These are phyloP conservation scores for Cerastis rubricosa DNA, from an alignment of 2,888 invertebrate species.

Conservation along the genomic window DNA sequence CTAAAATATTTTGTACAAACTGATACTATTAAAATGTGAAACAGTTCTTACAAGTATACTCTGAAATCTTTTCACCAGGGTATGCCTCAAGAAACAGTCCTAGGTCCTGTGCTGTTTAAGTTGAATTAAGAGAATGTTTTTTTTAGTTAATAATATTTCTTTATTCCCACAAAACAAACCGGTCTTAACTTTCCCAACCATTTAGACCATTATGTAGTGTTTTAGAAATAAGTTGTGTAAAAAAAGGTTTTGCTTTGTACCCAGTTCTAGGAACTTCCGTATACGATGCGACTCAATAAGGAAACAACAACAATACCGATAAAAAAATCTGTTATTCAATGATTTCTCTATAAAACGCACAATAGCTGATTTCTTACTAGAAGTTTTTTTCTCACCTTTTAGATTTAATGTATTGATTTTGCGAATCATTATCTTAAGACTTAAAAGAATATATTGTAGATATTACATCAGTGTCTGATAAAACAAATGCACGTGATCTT, in stretches of 20 bases:
- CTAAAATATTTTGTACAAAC: neutral
- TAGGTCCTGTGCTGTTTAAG: constrained; percentile 7
- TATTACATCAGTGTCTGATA: constrained; percentile 41
- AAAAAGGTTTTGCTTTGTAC: constrained; percentile 30
- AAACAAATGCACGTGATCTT: constrained; percentile 11
- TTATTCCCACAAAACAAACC: neutral
- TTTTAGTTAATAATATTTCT: neutral
- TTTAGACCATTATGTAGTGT: neutral
- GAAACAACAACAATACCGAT: constrained; percentile 53
- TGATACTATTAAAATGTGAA: neutral
- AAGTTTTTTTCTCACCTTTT: constrained; percentile 33
- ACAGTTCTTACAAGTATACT: neutral
- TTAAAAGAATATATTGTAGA: neutral
- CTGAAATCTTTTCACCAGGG: neutral
- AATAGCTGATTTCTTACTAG: constrained; percentile 43
- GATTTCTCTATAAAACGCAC: constrained; percentile 52
- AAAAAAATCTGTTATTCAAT: constrained; percentile 55
- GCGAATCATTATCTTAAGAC: constrained; percentile 8
- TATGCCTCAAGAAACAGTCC: constrained; percentile 21
- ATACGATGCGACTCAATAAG: constrained; percentile 50
- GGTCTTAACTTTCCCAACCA: neutral
- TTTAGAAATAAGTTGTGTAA: constrained; percentile 16
- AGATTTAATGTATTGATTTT: constrained; percentile 23
- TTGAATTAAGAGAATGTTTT: neutral
- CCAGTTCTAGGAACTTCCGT: constrained; percentile 56